Evolutionary conservation across 2,113 vertebrate genomes (phyloP), one percentile per base, ranked within the genome.

Genomic region (Choloepus hoffmanni): DNA sequence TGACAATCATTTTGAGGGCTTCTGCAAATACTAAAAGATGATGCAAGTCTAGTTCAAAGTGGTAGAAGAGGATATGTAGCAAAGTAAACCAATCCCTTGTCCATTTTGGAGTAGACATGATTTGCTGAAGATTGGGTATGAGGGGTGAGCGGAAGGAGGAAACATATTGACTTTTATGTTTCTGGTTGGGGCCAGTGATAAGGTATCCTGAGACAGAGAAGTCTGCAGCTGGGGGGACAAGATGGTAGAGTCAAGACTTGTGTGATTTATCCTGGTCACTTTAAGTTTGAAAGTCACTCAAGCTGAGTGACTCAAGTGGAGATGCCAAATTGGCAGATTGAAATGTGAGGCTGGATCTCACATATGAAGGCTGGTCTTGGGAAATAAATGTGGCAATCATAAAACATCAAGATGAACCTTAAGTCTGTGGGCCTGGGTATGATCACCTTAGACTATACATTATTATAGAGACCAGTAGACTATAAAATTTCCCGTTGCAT

Each of bases 321-420:
- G 36, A 24, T 48, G 16, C 10, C 15, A 55, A 53, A 12, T 50
- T 63, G 40, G 6, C 36, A 78, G 36, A 73, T 62, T 81, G 72
- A 79, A 63, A 40, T 68, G 5, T n/a, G 23, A 88, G 58, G 2
- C 67, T 82, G 7, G 9, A 65, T 43, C 30, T 70, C 53, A 65
- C 65, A 70, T 76, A 10, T 30, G 55, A 63, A 58, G 68, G 19
- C 13, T 26, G 16, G 36, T 13, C 50, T 95, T 11, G 14, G 28
- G 23, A 70, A 30, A n/a, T 14, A 58, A 74, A 81, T 67, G 48
- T 24, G n/a, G 19, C 30, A 88, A 40, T 92, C 48, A 30, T 92
- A 76, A 88, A 87, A 92, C 7, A 58, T 76, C 73, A 70, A 90
- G 72, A 26, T 45, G 73, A 21, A 30, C 14, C 81, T 95, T 81